Conservation (phyloP, 1,140 invertebrate species). For the Heliothis subflexa region DNA sequence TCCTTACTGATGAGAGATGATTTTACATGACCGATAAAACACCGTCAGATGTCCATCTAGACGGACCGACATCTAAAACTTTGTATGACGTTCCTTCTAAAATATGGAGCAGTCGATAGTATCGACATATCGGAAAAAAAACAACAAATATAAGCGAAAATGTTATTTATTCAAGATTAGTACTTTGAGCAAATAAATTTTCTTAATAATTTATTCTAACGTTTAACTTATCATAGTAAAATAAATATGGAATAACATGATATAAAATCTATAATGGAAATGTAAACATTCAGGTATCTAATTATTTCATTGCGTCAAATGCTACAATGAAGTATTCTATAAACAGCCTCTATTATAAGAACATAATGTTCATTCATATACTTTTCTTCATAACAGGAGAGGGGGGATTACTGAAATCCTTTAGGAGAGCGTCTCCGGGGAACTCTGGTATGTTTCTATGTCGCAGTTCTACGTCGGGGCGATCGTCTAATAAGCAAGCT, state of each 20-base stretch:
- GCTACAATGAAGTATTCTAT: conserved; percentile 60
- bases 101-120: too few relatives aligned
- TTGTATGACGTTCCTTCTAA: too few relatives aligned
- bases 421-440: conserved; percentile 63
- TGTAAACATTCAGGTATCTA: conserved; percentile 81
- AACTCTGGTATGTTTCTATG: conserved; percentile 65
- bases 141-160: conserved; percentile 54
- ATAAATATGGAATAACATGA: conserved; percentile 83
- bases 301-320: conserved; percentile 62
- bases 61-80: background rate
- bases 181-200: conserved; percentile 82
- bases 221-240: conserved; percentile 75
- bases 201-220: conserved; percentile 78
- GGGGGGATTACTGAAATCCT: conserved; percentile 72
- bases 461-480: conserved; percentile 64
- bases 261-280: conserved; percentile 85
- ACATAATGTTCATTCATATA: conserved; percentile 65
- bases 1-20: too few relatives aligned
- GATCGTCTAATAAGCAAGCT: conserved; percentile 74
- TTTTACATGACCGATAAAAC: too few relatives aligned
- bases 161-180: conserved; percentile 69
- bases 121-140: conserved; percentile 28
- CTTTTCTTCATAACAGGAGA: conserved; percentile 73
- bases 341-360: conserved; percentile 65
- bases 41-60: too few relatives aligned